Percentiles rank a stretch among this genome's conserved stretches.
Evolutionary conservation across 2,113 vertebrate genomes (phyloP).

Genomic region (Tetrax tetrax): DNA sequence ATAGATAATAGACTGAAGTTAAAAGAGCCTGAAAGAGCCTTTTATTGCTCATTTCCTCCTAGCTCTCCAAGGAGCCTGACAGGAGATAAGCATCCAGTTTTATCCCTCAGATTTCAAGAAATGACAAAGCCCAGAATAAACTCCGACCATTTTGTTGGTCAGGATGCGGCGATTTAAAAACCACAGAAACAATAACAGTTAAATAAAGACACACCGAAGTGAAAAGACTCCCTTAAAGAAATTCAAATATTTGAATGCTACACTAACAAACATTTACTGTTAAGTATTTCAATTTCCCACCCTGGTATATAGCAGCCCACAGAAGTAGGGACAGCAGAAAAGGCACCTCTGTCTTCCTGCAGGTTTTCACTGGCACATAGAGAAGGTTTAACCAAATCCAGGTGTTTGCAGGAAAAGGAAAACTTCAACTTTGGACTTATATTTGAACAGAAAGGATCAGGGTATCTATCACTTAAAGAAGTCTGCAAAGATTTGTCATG

Average conservation of each 20-base stretch:
- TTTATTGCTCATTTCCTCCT: slow-evolving; percentile 63
- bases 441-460: neutral
- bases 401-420: neutral
- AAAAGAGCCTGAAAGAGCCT: slow-evolving; percentile 40
- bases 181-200: slow-evolving; percentile 23
- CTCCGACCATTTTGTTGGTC: neutral
- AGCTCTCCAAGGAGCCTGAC: slow-evolving; percentile 41
- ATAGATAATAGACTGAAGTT: slow-evolving; percentile 30
- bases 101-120: slow-evolving; percentile 36
- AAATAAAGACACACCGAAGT: slow-evolving; percentile 1
- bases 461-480: neutral
- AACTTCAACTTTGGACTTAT: neutral
- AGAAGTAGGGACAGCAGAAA: neutral
- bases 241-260: neutral
- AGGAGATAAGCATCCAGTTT: slow-evolving; percentile 38
- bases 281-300: neutral
- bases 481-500: neutral
- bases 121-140: slow-evolving; percentile 30
- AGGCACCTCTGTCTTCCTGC: neutral
- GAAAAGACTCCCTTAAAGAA: neutral
- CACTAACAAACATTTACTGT: neutral
- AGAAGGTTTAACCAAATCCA: neutral
- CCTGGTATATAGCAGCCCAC: neutral
- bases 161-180: slow-evolving; percentile 26
- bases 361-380: neutral